phyloP scores from a whole-genome alignment of 2,797 vertebrate genomes.

The Merluccius polli region DNA sequence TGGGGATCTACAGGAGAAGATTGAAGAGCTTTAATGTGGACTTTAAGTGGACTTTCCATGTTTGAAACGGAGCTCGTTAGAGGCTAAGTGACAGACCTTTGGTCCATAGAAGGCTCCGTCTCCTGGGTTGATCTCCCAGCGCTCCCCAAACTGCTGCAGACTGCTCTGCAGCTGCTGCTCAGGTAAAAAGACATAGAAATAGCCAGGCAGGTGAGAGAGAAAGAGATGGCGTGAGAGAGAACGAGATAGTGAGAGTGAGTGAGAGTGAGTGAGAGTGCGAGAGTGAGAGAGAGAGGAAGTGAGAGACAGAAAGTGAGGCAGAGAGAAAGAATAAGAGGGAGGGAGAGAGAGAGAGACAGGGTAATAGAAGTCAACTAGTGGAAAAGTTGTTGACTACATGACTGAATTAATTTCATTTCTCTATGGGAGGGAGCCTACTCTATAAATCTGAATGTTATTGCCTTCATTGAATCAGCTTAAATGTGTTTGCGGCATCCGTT shows the following conservation, averaged over 20 bases:
- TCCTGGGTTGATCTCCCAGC: slow-evolving; percentile 84
- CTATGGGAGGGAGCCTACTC: slow-evolving; percentile 13
- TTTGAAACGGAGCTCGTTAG: neutral
- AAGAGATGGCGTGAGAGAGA: too few relatives aligned
- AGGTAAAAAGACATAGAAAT: slow-evolving; percentile 12
- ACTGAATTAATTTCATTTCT: neutral
- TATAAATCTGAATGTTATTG: slow-evolving; percentile 38
- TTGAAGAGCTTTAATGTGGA: neutral
- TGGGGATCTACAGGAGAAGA: neutral
- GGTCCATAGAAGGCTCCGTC: slow-evolving; percentile 94
- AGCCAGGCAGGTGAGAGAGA: neutral
- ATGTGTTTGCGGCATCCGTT: slow-evolving; percentile 8
- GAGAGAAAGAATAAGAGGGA: slow-evolving; percentile 15
- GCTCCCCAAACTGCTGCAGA: slow-evolving; percentile 78
- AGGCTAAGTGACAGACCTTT: slow-evolving; percentile 71
- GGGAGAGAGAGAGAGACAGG: slow-evolving; percentile 14
- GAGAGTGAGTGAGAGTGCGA: too few relatives aligned
- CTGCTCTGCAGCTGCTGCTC: slow-evolving; percentile 79
- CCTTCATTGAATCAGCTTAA: slow-evolving; percentile 42
- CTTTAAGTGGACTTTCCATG: neutral
- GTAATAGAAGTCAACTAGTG: neutral
- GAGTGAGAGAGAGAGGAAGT: slow-evolving; percentile 10
- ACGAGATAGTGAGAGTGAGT: too few relatives aligned
- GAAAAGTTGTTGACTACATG: slow-evolving; percentile 23
- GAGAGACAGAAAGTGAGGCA: slow-evolving; percentile 9